phyloP scores from a whole-genome alignment of 2,113 vertebrate genomes.

The Microcebus ravelobensis region DNA sequence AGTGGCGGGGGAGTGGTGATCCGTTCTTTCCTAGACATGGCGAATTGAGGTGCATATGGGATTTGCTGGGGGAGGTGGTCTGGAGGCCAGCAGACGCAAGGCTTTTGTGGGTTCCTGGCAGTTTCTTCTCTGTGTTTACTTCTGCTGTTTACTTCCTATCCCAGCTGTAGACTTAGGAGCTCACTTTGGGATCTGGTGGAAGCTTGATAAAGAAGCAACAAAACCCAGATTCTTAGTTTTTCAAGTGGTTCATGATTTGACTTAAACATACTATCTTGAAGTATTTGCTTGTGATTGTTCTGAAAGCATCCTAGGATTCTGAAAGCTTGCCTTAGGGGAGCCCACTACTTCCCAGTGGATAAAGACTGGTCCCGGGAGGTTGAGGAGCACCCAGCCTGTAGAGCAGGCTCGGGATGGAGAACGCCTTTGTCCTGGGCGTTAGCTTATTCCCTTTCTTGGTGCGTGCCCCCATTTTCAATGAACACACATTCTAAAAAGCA shows the following conservation, averaged over 20 bases:
- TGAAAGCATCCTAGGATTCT: neutral
- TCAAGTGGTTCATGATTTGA: neutral
- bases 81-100: neutral
- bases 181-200: constrained; percentile 10
- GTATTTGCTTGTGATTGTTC: constrained; percentile 30
- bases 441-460: neutral
- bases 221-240: constrained; percentile 35
- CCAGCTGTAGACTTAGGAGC: neutral
- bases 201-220: constrained; percentile 18
- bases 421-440: neutral
- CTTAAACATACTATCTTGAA: neutral
- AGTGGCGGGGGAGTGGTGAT: neutral
- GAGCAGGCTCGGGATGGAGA: neutral
- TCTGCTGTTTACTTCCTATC: neutral
- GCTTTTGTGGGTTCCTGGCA: neutral
- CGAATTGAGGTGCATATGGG: neutral
- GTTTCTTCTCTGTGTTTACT: neutral
- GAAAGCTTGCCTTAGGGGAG: neutral
- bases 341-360: neutral
- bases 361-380: neutral
- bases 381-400: neutral
- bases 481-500: neutral
- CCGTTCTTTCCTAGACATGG: neutral
- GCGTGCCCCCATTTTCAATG: neutral
- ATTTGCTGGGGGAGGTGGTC: neutral